Percentiles rank a stretch among this genome's conserved stretches.
phyloP scores from a whole-genome alignment of 2,797 vertebrate genomes.

The Rhynchonycteris naso region DNA sequence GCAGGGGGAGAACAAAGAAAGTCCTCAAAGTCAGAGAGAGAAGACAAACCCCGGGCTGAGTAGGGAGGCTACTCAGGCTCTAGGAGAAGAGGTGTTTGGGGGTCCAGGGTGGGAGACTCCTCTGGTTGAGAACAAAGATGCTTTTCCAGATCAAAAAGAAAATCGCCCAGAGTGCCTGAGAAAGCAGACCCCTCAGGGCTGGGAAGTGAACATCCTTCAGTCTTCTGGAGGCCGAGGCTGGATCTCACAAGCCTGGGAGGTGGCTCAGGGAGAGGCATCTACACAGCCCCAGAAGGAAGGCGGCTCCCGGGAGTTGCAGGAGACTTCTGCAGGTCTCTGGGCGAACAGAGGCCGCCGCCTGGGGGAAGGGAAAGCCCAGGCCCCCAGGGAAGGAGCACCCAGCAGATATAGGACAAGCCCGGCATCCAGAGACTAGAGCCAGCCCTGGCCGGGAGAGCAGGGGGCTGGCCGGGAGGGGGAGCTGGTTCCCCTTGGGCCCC shows the following conservation, averaged over 20 bases:
- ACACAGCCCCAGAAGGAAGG: not conserved
- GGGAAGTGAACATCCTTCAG: not conserved
- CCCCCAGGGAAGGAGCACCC: not conserved
- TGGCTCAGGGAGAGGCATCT: not conserved
- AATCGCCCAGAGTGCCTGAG: not conserved
- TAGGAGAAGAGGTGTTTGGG: not conserved
- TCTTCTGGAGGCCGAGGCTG: fast-evolving
- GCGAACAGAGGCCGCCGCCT: not conserved
- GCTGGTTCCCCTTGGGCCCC: not conserved
- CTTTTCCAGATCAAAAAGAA: not conserved
- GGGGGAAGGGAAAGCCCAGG: not conserved
- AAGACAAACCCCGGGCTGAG: not conserved
- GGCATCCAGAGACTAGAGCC: not conserved
- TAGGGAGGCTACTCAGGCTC: not conserved
- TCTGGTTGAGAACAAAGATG: not conserved
- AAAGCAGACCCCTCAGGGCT: not conserved
- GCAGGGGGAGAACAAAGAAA: not conserved
- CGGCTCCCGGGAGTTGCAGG: fast-evolving
- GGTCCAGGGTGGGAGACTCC: not conserved
- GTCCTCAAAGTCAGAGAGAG: too few species aligned
- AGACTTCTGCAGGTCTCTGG: not conserved
- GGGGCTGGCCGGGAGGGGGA: not conserved
- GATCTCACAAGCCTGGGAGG: not conserved
- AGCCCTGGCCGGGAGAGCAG: not conserved
- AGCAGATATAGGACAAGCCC: not conserved